These are phyloP conservation scores for Misgurnus mizolepis DNA, from an alignment of 2,113 vertebrate genomes.

Conservation along the genomic window DNA sequence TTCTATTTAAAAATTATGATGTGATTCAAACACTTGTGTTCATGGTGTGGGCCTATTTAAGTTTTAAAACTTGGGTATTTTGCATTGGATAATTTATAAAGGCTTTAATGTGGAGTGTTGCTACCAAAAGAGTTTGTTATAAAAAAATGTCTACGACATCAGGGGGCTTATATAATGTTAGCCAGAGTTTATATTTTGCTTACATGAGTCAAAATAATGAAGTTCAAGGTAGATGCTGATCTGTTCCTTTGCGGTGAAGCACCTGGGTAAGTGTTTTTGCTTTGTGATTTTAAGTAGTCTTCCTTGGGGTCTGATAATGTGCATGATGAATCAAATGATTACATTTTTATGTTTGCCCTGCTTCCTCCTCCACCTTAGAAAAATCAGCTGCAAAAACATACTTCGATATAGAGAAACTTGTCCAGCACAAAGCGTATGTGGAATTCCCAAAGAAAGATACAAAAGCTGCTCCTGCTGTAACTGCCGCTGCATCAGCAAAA, in stretches of 20 bases:
- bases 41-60: too few species aligned
- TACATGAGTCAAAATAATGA: neutral
- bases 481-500: neutral
- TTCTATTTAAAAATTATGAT: too few species aligned
- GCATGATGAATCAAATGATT: constrained; percentile 45
- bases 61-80: too few species aligned
- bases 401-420: constrained; percentile 72
- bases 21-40: too few species aligned
- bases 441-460: constrained; percentile 58
- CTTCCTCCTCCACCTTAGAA: constrained; percentile 60
- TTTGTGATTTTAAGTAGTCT: neutral
- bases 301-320: neutral
- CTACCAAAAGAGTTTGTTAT: neutral
- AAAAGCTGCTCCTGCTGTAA: constrained; percentile 33
- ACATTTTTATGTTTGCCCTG: constrained; percentile 59
- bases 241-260: neutral
- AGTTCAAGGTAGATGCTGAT: neutral
- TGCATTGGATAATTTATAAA: too few species aligned
- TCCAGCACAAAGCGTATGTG: constrained; percentile 65
- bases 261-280: neutral
- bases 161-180: neutral
- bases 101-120: neutral
- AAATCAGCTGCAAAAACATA: constrained; percentile 66
- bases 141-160: neutral
- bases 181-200: neutral